phyloP scores from a whole-genome alignment of 2,888 invertebrate species.

The Tetragonisca angustula region DNA sequence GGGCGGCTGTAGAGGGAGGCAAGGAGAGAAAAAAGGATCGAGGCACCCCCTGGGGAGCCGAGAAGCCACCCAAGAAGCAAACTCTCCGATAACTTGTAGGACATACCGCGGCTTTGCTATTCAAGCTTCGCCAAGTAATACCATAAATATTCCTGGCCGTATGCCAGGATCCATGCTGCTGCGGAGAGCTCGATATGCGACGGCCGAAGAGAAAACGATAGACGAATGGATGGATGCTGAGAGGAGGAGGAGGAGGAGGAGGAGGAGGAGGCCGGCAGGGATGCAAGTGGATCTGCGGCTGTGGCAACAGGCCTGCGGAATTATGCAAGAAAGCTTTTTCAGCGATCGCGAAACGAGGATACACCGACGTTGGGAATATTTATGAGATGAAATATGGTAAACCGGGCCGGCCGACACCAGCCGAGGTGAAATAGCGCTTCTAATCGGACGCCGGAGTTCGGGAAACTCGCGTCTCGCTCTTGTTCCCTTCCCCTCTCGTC shows the following conservation, averaged over 20 bases:
- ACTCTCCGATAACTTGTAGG: constrained; percentile 80
- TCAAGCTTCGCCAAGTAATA: constrained; percentile 76
- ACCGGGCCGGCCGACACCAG: constrained; percentile 42
- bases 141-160: constrained; percentile 74
- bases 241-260: background rate
- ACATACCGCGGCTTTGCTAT: constrained; percentile 78
- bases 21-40: constrained; percentile 68
- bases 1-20: constrained; percentile 54
- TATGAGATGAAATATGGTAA: constrained; percentile 48
- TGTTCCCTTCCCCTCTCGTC: background rate
- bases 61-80: constrained; percentile 82
- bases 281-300: constrained; percentile 41
- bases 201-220: constrained; percentile 59
- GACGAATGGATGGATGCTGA: constrained; percentile 51
- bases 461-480: constrained; percentile 30
- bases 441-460: constrained; percentile 23
- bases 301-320: constrained; percentile 23
- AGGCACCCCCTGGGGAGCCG: constrained; percentile 80
- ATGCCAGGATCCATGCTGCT: constrained; percentile 67
- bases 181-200: constrained; percentile 64
- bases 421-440: constrained; percentile 44
- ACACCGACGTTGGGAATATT: constrained; percentile 39
- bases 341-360: constrained; percentile 52
- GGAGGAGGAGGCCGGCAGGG: constrained; percentile 20
- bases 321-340: constrained; percentile 56